phyloP scores from a whole-genome alignment of 2,888 invertebrate genomes.

The Creontiades dilutus region DNA sequence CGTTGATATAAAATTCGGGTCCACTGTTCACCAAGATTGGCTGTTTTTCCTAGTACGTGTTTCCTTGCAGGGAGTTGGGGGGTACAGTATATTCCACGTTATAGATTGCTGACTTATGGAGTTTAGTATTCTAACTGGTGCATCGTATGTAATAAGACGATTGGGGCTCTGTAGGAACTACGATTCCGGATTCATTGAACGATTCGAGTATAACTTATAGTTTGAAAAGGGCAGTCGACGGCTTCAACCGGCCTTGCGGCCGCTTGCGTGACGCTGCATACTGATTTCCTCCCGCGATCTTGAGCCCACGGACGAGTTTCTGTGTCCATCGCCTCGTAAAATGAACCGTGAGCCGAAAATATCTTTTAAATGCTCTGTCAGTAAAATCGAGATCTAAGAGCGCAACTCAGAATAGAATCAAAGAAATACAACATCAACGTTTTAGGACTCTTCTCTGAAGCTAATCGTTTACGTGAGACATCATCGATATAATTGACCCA shows the following conservation, averaged over 20 bases:
- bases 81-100: too few species aligned
- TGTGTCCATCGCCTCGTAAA: neutral
- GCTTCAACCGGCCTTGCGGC: conserved; percentile 7
- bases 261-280: neutral
- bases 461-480: too few species aligned
- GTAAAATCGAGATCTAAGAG: neutral
- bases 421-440: neutral
- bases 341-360: neutral
- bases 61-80: too few species aligned
- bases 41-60: too few species aligned
- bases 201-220: neutral
- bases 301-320: neutral
- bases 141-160: too few species aligned
- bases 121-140: neutral
- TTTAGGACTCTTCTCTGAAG: neutral
- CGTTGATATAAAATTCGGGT: too few species aligned
- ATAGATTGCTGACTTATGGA: neutral
- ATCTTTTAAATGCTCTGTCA: neutral
- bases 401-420: neutral
- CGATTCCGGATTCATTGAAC: neutral
- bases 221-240: neutral
- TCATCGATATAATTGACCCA: too few species aligned
- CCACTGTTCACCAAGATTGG: too few species aligned
- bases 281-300: neutral
- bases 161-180: neutral